These are phyloP conservation scores for Sabatieria punctata DNA, from an alignment of 2,888 invertebrate genomes.

Conservation along the genomic window DNA sequence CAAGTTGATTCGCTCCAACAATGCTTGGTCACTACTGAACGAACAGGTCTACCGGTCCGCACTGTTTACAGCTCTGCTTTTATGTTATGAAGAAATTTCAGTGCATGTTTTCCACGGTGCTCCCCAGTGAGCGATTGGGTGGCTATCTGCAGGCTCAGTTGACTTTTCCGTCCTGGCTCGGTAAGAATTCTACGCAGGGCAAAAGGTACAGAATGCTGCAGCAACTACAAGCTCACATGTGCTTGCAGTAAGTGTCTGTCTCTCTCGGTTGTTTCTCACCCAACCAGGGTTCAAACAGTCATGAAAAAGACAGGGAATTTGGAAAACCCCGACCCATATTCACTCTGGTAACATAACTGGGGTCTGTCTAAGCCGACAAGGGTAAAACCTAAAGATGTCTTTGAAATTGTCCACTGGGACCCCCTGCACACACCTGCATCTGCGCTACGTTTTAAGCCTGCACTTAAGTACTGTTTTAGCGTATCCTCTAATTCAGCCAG, in stretches of 20 bases:
- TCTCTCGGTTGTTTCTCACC: too few species aligned
- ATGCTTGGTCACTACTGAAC: slow-evolving; percentile 67
- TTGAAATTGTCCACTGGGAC: slow-evolving; percentile 1
- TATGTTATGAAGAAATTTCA: slow-evolving; percentile 19
- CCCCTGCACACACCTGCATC: slow-evolving; percentile 16
- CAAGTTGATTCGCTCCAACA: slow-evolving; percentile 51
- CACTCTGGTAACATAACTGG: too few species aligned
- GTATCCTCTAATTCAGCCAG: slow-evolving; percentile 62
- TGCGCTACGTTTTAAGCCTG: too few species aligned
- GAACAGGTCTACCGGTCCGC: slow-evolving; percentile 39
- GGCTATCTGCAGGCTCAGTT: slow-evolving; percentile 62
- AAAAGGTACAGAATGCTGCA: slow-evolving; percentile 65
- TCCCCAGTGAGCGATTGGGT: slow-evolving; percentile 67
- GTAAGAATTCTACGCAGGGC: slow-evolving; percentile 67
- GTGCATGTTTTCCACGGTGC: slow-evolving; percentile 72
- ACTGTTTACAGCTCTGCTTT: slow-evolving; percentile 2
- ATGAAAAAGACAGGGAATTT: too few species aligned
- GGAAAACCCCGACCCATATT: too few species aligned
- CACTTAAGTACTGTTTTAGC: too few species aligned
- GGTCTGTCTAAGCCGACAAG: too few species aligned
- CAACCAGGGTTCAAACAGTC: too few species aligned
- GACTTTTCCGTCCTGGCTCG: slow-evolving; percentile 86
- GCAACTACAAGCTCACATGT: slow-evolving; percentile 68
- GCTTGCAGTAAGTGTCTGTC: slow-evolving; percentile 57
- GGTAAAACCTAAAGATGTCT: neutral